phyloP scores from a whole-genome alignment of 2,113 vertebrate genomes.

The Cyanoliseus patagonus region DNA sequence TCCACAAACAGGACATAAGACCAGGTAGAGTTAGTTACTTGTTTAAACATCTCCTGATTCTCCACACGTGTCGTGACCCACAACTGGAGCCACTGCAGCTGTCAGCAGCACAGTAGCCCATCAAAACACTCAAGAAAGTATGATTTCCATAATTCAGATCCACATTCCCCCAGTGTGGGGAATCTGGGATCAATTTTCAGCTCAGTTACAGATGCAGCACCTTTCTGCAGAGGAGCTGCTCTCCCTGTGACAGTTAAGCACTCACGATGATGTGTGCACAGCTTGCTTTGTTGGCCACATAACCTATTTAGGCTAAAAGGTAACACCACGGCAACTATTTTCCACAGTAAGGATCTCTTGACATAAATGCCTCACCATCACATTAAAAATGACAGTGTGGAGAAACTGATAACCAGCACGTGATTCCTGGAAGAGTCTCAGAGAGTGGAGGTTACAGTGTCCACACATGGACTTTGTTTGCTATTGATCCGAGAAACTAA shows the following conservation, averaged over 20 bases:
- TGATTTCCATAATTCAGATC: background rate
- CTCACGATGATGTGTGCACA: background rate
- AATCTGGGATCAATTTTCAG: background rate
- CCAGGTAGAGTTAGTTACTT: fast-evolving
- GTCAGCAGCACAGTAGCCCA: background rate
- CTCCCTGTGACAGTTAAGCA: background rate
- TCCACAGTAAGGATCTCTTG: background rate
- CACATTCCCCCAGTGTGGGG: background rate
- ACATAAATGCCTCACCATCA: background rate
- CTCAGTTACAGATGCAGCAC: background rate
- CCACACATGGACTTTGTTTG: constrained; percentile 14
- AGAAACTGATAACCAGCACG: background rate
- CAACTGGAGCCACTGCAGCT: background rate
- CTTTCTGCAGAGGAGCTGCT: background rate
- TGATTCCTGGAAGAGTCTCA: background rate
- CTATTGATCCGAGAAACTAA: background rate
- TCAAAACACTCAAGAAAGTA: background rate
- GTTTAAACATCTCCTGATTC: background rate
- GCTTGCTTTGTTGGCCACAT: background rate
- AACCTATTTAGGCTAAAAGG: background rate
- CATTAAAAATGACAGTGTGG: background rate
- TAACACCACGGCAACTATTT: background rate
- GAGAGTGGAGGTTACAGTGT: background rate
- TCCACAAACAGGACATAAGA: background rate
- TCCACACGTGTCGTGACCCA: fast-evolving